These are phyloP conservation scores for Leptobrachium ailaonicum DNA, from an alignment of 2,113 vertebrate genomes.

Conservation along the genomic window DNA sequence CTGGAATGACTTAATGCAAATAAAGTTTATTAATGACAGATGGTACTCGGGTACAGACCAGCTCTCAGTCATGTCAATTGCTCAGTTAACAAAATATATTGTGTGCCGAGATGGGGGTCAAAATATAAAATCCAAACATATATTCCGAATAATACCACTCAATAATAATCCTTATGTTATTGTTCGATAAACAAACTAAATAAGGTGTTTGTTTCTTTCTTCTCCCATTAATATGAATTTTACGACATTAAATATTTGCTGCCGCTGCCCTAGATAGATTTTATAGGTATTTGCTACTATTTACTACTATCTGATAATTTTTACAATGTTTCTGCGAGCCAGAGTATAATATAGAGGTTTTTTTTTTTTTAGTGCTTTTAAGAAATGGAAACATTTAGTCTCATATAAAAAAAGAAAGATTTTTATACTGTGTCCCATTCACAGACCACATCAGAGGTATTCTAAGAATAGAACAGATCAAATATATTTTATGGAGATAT, in stretches of 20 bases:
- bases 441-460: conserved; percentile 85
- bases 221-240: not conserved
- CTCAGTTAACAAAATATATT: not conserved
- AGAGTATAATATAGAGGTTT: conserved; percentile 63
- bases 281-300: conserved; percentile 6
- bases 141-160: not conserved
- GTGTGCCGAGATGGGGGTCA: not conserved
- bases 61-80: not conserved
- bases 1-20: not conserved
- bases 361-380: conserved; percentile 70
- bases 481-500: conserved; percentile 93
- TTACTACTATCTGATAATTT: conserved; percentile 25
- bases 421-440: conserved; percentile 82
- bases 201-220: conserved; percentile 12
- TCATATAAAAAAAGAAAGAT: conserved; percentile 74
- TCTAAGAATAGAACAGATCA: conserved; percentile 96
- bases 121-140: not conserved
- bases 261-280: conserved; percentile 15
- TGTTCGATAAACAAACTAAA: conserved; percentile 3
- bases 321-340: conserved; percentile 70
- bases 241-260: conserved; percentile 32
- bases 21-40: not conserved
- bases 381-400: conserved; percentile 84
- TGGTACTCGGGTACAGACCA: not conserved
- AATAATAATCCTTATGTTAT: not conserved